Evolutionary conservation across 2,888 invertebrate genomes (phyloP), one percentile per base, ranked within the genome.

Genomic region (Athalia cordata): DNA sequence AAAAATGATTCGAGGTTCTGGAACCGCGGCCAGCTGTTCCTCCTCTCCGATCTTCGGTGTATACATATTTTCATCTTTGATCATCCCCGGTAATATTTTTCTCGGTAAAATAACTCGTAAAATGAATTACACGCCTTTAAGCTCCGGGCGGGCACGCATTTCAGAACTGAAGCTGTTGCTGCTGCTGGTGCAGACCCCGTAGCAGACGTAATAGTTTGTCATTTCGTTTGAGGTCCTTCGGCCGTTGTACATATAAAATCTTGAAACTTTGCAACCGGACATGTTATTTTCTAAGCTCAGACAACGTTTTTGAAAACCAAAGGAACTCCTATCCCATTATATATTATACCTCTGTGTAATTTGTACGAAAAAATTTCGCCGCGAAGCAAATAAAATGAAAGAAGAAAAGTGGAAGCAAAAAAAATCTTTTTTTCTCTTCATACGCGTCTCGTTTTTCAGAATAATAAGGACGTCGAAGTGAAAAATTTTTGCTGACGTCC

Each of bases 81-180:
- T 72, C 9, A 4, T 11, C 9, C 66, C 6, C 67, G 11, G 55
- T 29, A 8, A 64, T 57, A 49, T 45, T 15, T 85, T 87, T 88
- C 87, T 85, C 81, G 84, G 86, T 87, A 89, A 88, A 87, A 81
- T 81, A 85, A 83, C 84, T 86, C 86, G 85, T 88, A 87, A 89
- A 87, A 83, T 78, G 85, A 88, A 89, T 89, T 87, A 86, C 84
- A 82, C 81, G 80, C 79, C 47, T 72, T 9, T 9, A 79, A 81
- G 70, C 75, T 72, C 79, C 82, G 82, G 81, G 77, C 80, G 79
- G 72, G 82, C 74, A 81, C 76, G 75, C 45, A 29, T 29, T 29
- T 29, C 29, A 29, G 29, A 29, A 29, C 29, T 2, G 29, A 29
- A 29, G 29, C 29, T 29, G 29, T 29, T 29, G 0, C 29, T 29